Evolutionary conservation across 2,888 invertebrate species (phyloP), one percentile per base, ranked within the genome.

Genomic region (Papilio demoleus): DNA sequence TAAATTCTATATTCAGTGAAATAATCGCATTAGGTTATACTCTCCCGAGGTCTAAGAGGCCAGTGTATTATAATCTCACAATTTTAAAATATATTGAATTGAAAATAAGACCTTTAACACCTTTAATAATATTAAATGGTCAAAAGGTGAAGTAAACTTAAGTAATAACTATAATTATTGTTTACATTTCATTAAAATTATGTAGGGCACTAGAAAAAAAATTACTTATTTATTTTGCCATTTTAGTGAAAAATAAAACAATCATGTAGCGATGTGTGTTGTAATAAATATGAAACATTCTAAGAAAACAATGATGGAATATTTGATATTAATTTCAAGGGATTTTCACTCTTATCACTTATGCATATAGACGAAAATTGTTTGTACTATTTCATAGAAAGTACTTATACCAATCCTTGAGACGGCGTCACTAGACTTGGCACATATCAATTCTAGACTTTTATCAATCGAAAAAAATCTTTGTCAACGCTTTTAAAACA

Each of bases 351-450:
- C 56, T 59, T 68, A 68, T 31, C 0, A n/a, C 47, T 0, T 47
- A 47, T 0, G 4, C 0, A 6, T 60, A 65, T 17, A 50, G 69
- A 34, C 27, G 9, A 65, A 22, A 69, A 53, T 69, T 42, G 59
- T 34, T 65, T 65, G 60, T 42, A 27, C 9, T 40, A 22, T 69
- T 65, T 14, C 65, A 42, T 64, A 69, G 69, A 69, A 69, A 69
- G 69, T 42, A 64, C 59, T n/a, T n/a, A 67, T 22, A 68, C 38
- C 27, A 47, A 68, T 61, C 61, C 69, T 65, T 69, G 69, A 69
- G 61, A 69, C n/a, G 19, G 47, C 56, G 59, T 60, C 60, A 65
- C 19, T 27, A 40, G 65, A 65, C 69, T 69, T 69, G 69, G 69
- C 69, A 65, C 40, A 65, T 69, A 45, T 65, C 65, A 60, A 65